phyloP scores from a whole-genome alignment of 2,888 invertebrate species.

The Margaritifera margaritifera region DNA sequence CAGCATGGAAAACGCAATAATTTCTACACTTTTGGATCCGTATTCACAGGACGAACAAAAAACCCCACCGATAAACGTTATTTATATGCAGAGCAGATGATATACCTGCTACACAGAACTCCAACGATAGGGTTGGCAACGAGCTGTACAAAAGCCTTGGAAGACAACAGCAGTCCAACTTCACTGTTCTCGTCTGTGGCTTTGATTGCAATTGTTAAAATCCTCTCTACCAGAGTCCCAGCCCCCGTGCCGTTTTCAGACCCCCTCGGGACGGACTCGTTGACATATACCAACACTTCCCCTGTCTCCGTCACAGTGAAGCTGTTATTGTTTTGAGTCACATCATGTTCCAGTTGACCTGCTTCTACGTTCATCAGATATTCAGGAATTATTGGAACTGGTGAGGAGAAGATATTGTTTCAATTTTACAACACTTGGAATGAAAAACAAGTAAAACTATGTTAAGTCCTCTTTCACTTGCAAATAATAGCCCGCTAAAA shows the following conservation, averaged over 20 bases:
- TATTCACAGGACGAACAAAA: too few species aligned
- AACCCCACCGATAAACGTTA: neutral
- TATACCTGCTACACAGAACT: conserved; percentile 76
- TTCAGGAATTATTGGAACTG: conserved; percentile 87
- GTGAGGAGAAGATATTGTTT: neutral
- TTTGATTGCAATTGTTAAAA: conserved; percentile 38
- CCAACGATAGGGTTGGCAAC: conserved; percentile 85
- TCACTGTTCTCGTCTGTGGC: conserved; percentile 64
- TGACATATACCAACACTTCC: neutral
- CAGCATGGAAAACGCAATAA: too few species aligned
- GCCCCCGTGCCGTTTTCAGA: neutral
- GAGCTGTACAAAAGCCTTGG: conserved; percentile 87
- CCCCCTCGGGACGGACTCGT: neutral
- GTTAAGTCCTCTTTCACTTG: too few species aligned
- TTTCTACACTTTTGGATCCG: too few species aligned
- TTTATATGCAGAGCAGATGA: too few species aligned
- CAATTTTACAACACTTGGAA: neutral
- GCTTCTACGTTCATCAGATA: conserved; percentile 77
- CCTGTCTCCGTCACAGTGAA: neutral
- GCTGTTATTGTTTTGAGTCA: neutral
- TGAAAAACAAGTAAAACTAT: too few species aligned
- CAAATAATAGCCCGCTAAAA: neutral
- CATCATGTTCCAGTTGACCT: conserved; percentile 19
- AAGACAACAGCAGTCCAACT: conserved; percentile 76
- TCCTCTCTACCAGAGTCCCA: conserved; percentile 11